Conservation (phyloP, 2,797 vertebrate genomes). For the Threskiornis aethiopicus region DNA sequence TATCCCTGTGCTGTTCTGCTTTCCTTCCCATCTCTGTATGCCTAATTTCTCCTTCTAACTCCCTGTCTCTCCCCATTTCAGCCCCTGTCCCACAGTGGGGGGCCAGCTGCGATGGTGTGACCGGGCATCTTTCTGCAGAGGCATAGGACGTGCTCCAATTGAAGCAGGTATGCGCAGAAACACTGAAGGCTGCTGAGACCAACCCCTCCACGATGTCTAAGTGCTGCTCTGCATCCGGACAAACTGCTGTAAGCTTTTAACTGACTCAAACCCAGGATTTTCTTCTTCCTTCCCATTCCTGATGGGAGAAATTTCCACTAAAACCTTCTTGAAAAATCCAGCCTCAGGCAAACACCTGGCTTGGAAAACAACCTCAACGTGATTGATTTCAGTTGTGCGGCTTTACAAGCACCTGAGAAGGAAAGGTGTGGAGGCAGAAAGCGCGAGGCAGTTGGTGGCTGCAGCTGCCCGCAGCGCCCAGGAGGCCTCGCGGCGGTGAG, state of each 20-base stretch:
- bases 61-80: not conserved
- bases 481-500: not conserved
- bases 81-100: fast-evolving
- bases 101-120: not conserved
- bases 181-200: not conserved
- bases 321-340: not conserved
- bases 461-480: not conserved
- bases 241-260: not conserved
- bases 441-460: not conserved
- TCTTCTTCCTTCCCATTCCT: not conserved
- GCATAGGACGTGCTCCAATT: fast-evolving
- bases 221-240: not conserved
- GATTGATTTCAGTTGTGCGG: not conserved
- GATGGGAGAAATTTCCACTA: not conserved
- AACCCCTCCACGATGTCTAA: not conserved
- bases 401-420: not conserved
- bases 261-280: not conserved
- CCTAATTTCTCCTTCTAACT: not conserved
- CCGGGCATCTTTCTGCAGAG: not conserved
- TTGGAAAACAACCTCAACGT: not conserved
- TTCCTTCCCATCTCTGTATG: not conserved
- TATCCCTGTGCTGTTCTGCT: not conserved
- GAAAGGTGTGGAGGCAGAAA: not conserved
- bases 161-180: not conserved
- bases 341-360: not conserved